Conservation (phyloP, 2,797 vertebrate genomes). For the Hydrocynus forskahlii region DNA sequence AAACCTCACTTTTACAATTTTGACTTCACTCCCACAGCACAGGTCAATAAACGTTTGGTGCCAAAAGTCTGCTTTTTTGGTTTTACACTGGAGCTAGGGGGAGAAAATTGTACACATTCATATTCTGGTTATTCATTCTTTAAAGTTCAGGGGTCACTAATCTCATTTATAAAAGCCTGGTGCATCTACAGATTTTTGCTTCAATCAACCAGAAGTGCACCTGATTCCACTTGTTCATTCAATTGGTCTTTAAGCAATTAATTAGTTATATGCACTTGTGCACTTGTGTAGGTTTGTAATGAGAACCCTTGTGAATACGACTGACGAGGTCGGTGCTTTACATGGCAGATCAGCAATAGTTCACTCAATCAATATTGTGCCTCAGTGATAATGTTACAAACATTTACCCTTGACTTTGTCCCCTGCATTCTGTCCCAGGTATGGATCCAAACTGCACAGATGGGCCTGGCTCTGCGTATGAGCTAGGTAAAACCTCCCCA, state of each 20-base stretch:
- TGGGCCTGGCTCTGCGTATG: slow-evolving; percentile 79
- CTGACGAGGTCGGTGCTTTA: too few relatives aligned
- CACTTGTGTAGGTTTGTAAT: too few relatives aligned
- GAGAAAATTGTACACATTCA: too few relatives aligned
- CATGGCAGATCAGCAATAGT: too few relatives aligned
- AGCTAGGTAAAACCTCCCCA: slow-evolving; percentile 75
- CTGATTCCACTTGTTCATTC: too few relatives aligned
- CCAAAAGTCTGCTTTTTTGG: not conserved
- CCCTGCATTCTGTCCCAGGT: slow-evolving; percentile 64
- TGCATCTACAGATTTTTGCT: too few relatives aligned
- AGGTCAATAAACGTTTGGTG: not conserved
- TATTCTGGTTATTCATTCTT: not conserved
- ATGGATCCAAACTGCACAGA: slow-evolving; percentile 92
- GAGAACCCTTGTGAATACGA: too few relatives aligned
- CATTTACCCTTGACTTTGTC: slow-evolving; percentile 20
- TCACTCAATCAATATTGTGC: not conserved
- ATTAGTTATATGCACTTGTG: too few relatives aligned
- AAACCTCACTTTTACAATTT: not conserved
- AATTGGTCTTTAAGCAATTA: too few relatives aligned
- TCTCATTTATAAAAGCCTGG: too few relatives aligned
- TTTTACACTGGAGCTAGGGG: not conserved
- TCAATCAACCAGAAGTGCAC: too few relatives aligned
- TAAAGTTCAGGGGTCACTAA: not conserved
- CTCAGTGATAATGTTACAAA: slow-evolving; percentile 17
- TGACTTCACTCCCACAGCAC: not conserved